Conservation (phyloP, 2,888 invertebrate genomes). For the Ypsolopha scabrella region DNA sequence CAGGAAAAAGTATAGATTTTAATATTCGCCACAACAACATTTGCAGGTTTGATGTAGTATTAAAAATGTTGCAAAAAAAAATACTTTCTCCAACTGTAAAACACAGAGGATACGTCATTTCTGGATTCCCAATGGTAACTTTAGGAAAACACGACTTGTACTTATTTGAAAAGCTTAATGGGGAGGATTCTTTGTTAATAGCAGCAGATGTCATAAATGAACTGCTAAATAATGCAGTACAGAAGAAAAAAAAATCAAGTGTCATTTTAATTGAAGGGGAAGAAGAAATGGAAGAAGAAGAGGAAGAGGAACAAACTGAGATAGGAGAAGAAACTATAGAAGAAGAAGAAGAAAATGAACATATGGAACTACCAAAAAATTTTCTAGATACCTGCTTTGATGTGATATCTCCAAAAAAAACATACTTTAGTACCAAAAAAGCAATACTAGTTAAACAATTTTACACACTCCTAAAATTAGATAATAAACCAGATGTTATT, state of each 20-base stretch:
- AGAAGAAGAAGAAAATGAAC: constrained; percentile 18
- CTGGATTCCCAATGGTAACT: constrained; percentile 74
- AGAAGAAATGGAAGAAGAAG: constrained; percentile 6
- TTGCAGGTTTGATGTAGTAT: constrained; percentile 57
- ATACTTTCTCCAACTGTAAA: constrained; percentile 56
- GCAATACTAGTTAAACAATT: constrained; percentile 33
- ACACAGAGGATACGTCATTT: constrained; percentile 75
- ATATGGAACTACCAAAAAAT: constrained; percentile 41
- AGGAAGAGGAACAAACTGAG: constrained; percentile 18
- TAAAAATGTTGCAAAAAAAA: constrained; percentile 63
- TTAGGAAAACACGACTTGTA: constrained; percentile 27
- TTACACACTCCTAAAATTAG: constrained; percentile 33
- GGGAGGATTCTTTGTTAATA: constrained; percentile 36
- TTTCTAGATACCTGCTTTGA: constrained; percentile 35
- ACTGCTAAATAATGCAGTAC: constrained; percentile 31
- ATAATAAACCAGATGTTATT: constrained; percentile 56
- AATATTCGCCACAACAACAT: constrained; percentile 66
- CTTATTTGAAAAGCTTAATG: constrained; percentile 23
- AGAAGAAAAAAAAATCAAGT: constrained; percentile 30
- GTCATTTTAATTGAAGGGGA: constrained; percentile 3
- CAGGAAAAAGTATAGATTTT: constrained; percentile 70
- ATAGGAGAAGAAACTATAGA: constrained; percentile 4
- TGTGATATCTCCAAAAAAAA: constrained; percentile 24
- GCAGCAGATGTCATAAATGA: constrained; percentile 32
- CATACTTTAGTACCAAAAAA: constrained; percentile 28